Evolutionary conservation across 2,888 invertebrate species (phyloP).

Genomic region (Meteorus cinctellus): DNA sequence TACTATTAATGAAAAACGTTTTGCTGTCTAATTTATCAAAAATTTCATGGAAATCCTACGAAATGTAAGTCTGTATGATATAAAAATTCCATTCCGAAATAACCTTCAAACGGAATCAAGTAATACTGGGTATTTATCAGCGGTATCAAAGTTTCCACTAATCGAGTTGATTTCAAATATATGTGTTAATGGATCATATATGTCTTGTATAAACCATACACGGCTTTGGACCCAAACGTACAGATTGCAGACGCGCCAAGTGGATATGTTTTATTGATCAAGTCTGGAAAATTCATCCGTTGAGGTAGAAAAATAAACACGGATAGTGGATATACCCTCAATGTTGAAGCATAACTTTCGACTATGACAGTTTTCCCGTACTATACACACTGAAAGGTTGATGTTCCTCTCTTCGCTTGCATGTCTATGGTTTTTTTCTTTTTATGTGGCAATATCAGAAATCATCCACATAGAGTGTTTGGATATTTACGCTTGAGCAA

Average conservation of each 20-base stretch:
- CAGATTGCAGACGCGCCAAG: not conserved
- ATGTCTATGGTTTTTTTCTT: not conserved
- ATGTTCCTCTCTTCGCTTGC: not conserved
- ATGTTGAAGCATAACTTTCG: constrained; percentile 5
- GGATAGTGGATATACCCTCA: not conserved
- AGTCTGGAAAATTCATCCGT: not conserved
- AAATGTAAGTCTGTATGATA: too few relatives aligned
- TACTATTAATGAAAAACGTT: too few relatives aligned
- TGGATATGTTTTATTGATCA: constrained; percentile 12
- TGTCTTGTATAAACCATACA: not conserved
- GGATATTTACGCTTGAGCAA: not conserved
- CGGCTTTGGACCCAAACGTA: not conserved
- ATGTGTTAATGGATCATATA: constrained; percentile 4
- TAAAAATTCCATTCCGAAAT: not conserved
- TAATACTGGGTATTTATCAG: not conserved
- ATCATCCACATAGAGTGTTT: not conserved
- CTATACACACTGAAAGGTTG: not conserved
- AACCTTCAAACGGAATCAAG: not conserved
- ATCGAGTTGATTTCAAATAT: not conserved
- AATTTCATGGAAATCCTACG: too few relatives aligned
- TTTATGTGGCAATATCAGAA: not conserved
- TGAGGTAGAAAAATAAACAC: constrained; percentile 15
- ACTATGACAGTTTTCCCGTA: not conserved
- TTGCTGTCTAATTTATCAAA: too few relatives aligned
- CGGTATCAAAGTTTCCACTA: not conserved